phyloP scores from a whole-genome alignment of 1,140 invertebrate genomes.

The Polyergus mexicanus region DNA sequence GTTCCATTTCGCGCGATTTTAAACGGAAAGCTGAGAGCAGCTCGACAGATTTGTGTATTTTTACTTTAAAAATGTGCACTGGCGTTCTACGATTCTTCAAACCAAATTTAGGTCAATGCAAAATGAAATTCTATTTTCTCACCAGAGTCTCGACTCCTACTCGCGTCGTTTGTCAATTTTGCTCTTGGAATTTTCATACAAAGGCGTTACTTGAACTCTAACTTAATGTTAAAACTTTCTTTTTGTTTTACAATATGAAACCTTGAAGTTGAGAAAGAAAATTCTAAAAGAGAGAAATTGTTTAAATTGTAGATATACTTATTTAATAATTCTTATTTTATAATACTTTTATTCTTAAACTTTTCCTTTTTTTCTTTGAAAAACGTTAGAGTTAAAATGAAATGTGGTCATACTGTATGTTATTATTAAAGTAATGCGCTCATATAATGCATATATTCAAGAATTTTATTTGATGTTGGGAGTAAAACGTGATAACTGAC shows the following conservation, averaged over 20 bases:
- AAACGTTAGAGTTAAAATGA: background rate
- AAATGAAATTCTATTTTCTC: conserved; percentile 46
- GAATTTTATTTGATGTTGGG: background rate
- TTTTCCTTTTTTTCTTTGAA: background rate
- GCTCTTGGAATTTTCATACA: conserved; percentile 21
- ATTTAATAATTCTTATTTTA: conserved; percentile 30
- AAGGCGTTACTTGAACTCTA: conserved; percentile 6
- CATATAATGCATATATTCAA: background rate
- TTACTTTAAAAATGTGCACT: conserved; percentile 19
- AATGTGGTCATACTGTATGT: background rate
- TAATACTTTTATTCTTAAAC: conserved; percentile 35
- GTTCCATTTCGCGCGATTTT: conserved; percentile 49
- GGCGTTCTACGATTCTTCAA: conserved; percentile 32
- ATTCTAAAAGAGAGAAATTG: conserved; percentile 27
- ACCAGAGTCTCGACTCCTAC: background rate
- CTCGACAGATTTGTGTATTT: conserved; percentile 46
- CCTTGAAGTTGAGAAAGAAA: conserved; percentile 4
- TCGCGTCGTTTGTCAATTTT: conserved; percentile 39
- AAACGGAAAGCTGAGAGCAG: conserved; percentile 36
- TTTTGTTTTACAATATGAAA: background rate
- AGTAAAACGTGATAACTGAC: conserved; percentile 1
- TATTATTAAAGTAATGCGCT: conserved; percentile 39
- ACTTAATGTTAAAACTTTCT: conserved; percentile 16
- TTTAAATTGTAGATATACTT: conserved; percentile 33
- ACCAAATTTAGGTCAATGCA: conserved; percentile 49